Conservation (phyloP, 2,797 vertebrate species). For the Emydoidea blandingii region DNA sequence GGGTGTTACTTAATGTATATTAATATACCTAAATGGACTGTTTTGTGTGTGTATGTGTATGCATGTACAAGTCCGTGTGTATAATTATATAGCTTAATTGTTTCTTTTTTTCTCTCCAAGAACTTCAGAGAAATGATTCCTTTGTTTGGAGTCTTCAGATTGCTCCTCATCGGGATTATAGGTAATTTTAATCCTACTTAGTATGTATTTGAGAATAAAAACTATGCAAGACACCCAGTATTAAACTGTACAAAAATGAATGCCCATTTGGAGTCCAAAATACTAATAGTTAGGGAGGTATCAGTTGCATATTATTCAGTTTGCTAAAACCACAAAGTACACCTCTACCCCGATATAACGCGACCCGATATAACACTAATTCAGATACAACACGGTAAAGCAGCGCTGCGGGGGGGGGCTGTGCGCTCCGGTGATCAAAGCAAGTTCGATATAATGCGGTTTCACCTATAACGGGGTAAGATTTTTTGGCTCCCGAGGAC, state of each 20-base stretch:
- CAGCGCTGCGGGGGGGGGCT: too few species aligned
- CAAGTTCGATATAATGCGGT: too few species aligned
- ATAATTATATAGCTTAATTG: background rate
- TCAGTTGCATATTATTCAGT: background rate
- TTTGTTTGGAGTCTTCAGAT: constrained; percentile 86
- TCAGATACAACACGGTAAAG: too few species aligned
- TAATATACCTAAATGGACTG: background rate
- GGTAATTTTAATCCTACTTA: constrained; percentile 76
- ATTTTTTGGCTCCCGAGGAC: too few species aligned
- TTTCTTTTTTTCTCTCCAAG: constrained; percentile 76
- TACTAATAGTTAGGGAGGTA: background rate
- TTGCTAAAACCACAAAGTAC: background rate
- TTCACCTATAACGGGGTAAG: too few species aligned
- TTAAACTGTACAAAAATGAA: background rate
- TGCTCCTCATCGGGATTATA: constrained; percentile 83
- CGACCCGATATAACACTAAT: too few species aligned
- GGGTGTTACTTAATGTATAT: background rate
- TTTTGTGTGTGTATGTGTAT: background rate
- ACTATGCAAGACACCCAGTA: background rate
- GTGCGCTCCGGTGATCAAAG: too few species aligned
- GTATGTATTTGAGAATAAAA: background rate
- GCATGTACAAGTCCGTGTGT: background rate
- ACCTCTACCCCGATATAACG: too few species aligned
- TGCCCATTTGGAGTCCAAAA: background rate
- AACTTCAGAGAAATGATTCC: constrained; percentile 94